Base-by-base conservation (phyloP, 2,888 invertebrate genomes). In the Pharmacophagus antenor region DNA sequence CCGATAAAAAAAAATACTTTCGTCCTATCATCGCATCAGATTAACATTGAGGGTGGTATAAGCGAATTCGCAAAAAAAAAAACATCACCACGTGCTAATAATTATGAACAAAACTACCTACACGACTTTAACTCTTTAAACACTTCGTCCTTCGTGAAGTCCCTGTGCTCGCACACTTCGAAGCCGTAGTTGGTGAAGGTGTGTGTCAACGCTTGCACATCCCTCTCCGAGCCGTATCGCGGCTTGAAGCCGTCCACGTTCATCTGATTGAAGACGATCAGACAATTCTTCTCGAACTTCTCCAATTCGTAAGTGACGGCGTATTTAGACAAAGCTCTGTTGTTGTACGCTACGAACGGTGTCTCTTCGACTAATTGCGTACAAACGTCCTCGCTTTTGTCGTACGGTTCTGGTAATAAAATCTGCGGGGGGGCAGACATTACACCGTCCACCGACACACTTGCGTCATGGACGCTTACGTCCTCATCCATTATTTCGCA, bases 221-320 rank as follows among this genome's bases (percentile, higher is more conserved):
- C 88, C 63, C 76, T 72, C 10, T 76, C 71, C 6, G 86, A 82
- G 0, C 87, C 88, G 15, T 65, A 42, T 58, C 87, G 75, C 0
- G 77, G 76, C n/a, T 65, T 65, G 52, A 77, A 76, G 0, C 78
- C 82, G 15, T 72, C 70, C 25, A 84, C 68, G 18, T 76, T 72
- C 50, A 74, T 73, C 58, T 86, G 86, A 68, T 87, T 85, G 41
- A 88, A 82, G 56, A 88, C 83, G 8, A 86, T 63, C 22, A 88
- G 55, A n/a, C 69, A 73, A 52, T 86, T 80, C 63, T 84, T 82
- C n/a, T 79, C 70, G 69, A 84, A 87, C 2, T 62, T 80, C 63
- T 88, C 85, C 49, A 88, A 63, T 70, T 82, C 76, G 54, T 88
- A 87, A 0, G 87, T 85, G 0, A 62, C 37, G 0, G 81, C 80